These are phyloP conservation scores for Gymnosoma rotundatum DNA, from an alignment of 2,888 invertebrate genomes.

Conservation along the genomic window DNA sequence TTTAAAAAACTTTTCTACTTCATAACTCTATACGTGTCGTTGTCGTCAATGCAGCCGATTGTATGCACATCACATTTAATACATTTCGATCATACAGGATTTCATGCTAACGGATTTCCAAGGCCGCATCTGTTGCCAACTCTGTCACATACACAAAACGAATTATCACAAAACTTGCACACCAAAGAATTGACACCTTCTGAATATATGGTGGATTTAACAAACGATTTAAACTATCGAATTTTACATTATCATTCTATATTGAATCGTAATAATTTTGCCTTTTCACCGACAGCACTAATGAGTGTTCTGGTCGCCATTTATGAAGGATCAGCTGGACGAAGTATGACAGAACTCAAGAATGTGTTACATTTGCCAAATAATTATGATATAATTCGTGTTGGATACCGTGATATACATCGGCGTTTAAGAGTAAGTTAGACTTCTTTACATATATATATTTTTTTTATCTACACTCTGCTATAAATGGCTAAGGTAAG, in stretches of 20 bases:
- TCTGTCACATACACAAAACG: constrained; percentile 63
- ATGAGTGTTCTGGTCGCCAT: constrained; percentile 90
- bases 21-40: constrained; percentile 2
- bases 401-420: constrained; percentile 92
- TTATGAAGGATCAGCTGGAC: constrained; percentile 90
- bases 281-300: constrained; percentile 92
- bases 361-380: constrained; percentile 87
- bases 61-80: constrained; percentile 74
- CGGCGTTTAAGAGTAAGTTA: constrained; percentile 88
- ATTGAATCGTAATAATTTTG: constrained; percentile 90
- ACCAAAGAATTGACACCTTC: constrained; percentile 83
- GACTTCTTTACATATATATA: background rate
- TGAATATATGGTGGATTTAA: constrained; percentile 90
- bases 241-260: constrained; percentile 88
- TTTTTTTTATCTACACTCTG: background rate
- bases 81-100: constrained; percentile 78
- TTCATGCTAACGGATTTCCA: constrained; percentile 75
- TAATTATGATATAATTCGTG: constrained; percentile 88
- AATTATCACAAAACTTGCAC: constrained; percentile 70
- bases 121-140: constrained; percentile 74
- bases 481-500: background rate
- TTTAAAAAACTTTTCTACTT: constrained; percentile 38
- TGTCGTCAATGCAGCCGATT: constrained; percentile 15
- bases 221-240: constrained; percentile 88
- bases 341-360: constrained; percentile 88